Conservation (phyloP, 2,113 vertebrate species). For the Clupea harengus region DNA sequence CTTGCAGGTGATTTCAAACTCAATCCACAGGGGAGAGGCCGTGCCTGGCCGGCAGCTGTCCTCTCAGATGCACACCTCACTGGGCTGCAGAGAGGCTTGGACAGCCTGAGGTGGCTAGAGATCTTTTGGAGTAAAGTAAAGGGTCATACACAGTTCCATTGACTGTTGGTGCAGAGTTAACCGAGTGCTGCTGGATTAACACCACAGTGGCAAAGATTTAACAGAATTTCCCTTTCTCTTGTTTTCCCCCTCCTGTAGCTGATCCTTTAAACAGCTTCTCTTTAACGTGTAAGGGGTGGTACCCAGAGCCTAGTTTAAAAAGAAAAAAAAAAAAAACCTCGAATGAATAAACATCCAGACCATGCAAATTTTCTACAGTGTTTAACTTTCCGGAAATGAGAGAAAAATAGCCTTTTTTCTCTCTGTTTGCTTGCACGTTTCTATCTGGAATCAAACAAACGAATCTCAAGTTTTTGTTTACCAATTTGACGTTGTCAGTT, state of each 20-base stretch:
- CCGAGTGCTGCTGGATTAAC: not conserved
- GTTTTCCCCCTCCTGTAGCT: not conserved
- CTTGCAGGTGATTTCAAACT: not conserved
- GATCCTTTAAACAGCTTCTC: not conserved
- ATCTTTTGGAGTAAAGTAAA: not conserved
- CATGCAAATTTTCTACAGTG: not conserved
- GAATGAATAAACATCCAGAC: not conserved
- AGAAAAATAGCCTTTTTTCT: not conserved
- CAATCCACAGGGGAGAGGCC: not conserved
- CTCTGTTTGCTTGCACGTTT: not conserved
- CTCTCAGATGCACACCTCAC: not conserved
- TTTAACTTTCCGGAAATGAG: not conserved
- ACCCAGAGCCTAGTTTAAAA: not conserved
- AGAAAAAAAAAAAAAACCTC: not conserved
- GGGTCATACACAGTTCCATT: not conserved
- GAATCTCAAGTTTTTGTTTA: not conserved
- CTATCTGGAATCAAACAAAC: conserved; percentile 8
- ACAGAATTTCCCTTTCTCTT: not conserved
- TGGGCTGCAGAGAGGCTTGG: not conserved
- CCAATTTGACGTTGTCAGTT: not conserved
- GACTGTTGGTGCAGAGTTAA: not conserved
- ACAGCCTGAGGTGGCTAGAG: not conserved
- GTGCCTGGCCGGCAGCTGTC: not conserved
- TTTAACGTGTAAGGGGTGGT: not conserved
- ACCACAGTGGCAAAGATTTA: not conserved